Evolutionary conservation across 2,113 vertebrate genomes (phyloP).

Genomic region (Glareola pratincola): DNA sequence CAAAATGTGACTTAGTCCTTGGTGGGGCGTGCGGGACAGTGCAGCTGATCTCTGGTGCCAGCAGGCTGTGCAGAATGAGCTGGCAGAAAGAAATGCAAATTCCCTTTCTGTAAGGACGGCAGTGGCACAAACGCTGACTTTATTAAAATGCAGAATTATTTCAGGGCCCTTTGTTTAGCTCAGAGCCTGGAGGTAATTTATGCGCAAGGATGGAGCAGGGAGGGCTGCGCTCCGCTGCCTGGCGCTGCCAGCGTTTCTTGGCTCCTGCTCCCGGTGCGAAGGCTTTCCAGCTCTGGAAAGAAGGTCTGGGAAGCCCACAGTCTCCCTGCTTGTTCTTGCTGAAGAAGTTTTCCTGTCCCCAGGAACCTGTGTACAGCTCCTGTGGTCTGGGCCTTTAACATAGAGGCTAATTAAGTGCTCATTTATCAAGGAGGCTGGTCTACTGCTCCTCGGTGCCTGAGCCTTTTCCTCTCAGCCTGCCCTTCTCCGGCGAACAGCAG

Average conservation of each 20-base stretch:
- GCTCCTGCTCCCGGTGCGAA: background rate
- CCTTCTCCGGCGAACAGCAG: background rate
- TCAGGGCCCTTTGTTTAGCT: slow-evolving; percentile 57
- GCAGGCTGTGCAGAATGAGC: background rate
- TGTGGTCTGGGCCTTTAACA: background rate
- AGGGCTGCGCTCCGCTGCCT: slow-evolving; percentile 25
- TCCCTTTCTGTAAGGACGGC: background rate
- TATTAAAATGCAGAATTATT: slow-evolving; percentile 62
- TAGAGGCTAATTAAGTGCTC: background rate
- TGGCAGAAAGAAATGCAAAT: slow-evolving; percentile 25
- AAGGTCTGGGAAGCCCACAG: background rate
- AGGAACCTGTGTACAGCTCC: background rate
- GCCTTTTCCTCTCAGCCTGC: background rate
- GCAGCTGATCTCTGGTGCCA: slow-evolving; percentile 8
- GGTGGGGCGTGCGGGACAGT: slow-evolving; percentile 10
- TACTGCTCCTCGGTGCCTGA: background rate
- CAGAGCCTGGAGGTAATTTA: slow-evolving; percentile 63
- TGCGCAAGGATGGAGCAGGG: background rate
- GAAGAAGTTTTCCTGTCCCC: background rate
- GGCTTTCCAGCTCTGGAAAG: background rate
- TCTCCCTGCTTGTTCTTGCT: background rate
- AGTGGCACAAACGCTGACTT: background rate
- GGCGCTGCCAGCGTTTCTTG: slow-evolving; percentile 9
- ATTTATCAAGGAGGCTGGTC: background rate
- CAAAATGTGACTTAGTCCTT: slow-evolving; percentile 46